These are phyloP conservation scores for Macrocentrus cingulum DNA, from an alignment of 1,140 invertebrate species.

Conservation along the genomic window DNA sequence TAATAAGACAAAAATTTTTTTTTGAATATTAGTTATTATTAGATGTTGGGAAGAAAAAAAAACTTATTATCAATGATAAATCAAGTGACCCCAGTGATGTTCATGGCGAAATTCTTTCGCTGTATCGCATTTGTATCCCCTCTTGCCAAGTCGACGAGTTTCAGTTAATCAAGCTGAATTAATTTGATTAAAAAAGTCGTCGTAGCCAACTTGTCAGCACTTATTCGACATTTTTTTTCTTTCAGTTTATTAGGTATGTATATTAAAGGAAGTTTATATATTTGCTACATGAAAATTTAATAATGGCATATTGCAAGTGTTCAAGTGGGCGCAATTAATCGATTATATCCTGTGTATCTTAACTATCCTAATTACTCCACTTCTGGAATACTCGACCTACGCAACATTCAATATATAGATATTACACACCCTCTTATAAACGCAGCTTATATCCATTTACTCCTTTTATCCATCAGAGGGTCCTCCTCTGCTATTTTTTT, in stretches of 20 bases:
- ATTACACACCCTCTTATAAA: too few species aligned
- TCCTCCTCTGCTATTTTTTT: background rate
- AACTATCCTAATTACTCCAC: too few species aligned
- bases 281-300: too few species aligned
- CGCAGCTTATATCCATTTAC: too few species aligned
- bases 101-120: constrained; percentile 9
- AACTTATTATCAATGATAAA: constrained; percentile 51
- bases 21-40: background rate
- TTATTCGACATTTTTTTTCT: too few species aligned
- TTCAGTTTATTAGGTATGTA: background rate
- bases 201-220: constrained; percentile 32
- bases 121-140: constrained; percentile 16
- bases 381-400: too few species aligned
- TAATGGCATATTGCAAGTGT: too few species aligned
- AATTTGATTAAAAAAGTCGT: constrained; percentile 42
- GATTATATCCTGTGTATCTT: too few species aligned
- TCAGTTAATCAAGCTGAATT: constrained; percentile 51
- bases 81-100: constrained; percentile 37
- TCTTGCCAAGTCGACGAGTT: constrained; percentile 41
- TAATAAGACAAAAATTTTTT: background rate
- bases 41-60: constrained; percentile 26
- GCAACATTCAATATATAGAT: too few species aligned
- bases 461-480: too few species aligned
- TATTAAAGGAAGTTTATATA: background rate
- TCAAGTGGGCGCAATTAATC: too few species aligned